Percentiles rank a stretch among this genome's conserved stretches.
These are phyloP conservation scores for Atherinosoma microstoma DNA, from an alignment of 2,797 vertebrate species.

Conservation along the genomic window DNA sequence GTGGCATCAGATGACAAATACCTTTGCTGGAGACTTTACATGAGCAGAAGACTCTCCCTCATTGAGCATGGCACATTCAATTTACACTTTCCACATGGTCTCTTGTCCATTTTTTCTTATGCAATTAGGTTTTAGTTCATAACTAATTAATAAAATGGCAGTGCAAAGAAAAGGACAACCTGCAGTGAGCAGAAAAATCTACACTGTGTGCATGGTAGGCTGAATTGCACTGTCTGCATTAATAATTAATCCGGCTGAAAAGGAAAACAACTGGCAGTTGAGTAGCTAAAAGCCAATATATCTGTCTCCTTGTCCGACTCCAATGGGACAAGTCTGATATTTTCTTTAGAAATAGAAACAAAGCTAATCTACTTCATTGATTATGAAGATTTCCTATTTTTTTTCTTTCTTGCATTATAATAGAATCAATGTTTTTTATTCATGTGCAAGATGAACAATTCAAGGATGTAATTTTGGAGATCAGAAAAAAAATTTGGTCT, in stretches of 20 bases:
- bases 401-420: background rate
- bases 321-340: background rate
- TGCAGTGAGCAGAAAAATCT: background rate
- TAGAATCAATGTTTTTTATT: background rate
- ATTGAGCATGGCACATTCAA: background rate
- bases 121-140: background rate
- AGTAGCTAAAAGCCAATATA: background rate
- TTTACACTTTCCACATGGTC: background rate
- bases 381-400: background rate
- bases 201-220: background rate
- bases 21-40: background rate
- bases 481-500: background rate
- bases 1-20: background rate
- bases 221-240: background rate
- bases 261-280: background rate
- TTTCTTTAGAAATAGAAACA: background rate
- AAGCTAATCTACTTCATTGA: no score
- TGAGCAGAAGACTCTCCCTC: background rate
- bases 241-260: constrained; percentile 1
- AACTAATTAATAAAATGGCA: background rate
- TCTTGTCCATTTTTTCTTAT: background rate
- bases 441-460: background rate
- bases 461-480: background rate
- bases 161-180: background rate
- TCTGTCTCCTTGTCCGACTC: background rate